These are phyloP conservation scores for Hypercompe scribonia DNA, from an alignment of 2,888 invertebrate genomes.

Conservation along the genomic window DNA sequence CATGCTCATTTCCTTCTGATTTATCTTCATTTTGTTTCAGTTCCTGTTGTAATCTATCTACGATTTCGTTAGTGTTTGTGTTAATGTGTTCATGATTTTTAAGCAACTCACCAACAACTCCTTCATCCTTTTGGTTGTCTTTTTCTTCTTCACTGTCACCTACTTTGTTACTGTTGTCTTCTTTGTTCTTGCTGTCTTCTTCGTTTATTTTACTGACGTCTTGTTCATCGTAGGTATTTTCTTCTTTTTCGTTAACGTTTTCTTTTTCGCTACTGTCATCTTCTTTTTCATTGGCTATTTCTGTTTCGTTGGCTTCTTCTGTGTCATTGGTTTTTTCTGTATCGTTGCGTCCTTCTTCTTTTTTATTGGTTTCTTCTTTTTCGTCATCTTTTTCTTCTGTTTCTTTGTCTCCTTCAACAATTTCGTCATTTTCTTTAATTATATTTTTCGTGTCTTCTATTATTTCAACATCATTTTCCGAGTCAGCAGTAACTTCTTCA, in stretches of 20 bases:
- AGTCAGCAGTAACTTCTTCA: constrained; percentile 34
- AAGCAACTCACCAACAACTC: neutral
- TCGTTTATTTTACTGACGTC: constrained; percentile 37
- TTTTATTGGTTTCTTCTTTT: constrained; percentile 28
- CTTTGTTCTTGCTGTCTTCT: constrained; percentile 27
- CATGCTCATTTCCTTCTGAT: constrained; percentile 19
- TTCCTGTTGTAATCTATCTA: constrained; percentile 44
- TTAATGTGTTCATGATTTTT: neutral
- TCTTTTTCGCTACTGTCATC: constrained; percentile 44
- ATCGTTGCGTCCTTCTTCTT: constrained; percentile 33
- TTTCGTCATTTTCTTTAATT: constrained; percentile 24
- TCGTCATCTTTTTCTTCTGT: constrained; percentile 21
- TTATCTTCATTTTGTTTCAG: constrained; percentile 29
- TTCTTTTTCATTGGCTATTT: constrained; percentile 28
- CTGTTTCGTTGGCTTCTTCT: constrained; percentile 21
- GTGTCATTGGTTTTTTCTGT: constrained; percentile 34
- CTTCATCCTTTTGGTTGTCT: constrained; percentile 43
- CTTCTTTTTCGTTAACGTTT: constrained; percentile 25
- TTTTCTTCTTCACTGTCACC: constrained; percentile 31
- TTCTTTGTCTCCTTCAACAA: constrained; percentile 35
- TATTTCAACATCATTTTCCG: constrained; percentile 38
- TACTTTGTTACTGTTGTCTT: constrained; percentile 7
- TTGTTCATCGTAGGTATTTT: constrained; percentile 19
- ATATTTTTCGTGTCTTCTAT: constrained; percentile 27
- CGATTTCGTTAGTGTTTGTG: constrained; percentile 22